Conservation (phyloP, 2,113 vertebrate species). For the cattle (Bos taurus) region DNA sequence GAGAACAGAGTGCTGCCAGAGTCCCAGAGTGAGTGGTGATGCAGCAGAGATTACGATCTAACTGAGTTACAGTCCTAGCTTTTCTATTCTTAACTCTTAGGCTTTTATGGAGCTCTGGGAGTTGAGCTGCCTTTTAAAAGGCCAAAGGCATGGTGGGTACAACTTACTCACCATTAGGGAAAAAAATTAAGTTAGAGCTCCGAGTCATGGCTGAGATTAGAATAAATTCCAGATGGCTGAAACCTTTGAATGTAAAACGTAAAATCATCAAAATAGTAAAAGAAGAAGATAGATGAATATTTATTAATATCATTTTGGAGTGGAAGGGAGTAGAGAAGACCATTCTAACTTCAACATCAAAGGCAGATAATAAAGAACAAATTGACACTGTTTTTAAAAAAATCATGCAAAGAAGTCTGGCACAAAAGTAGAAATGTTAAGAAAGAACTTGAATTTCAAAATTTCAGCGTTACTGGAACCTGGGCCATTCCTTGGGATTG, state of each 20-base stretch:
- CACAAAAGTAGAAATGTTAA: conserved; percentile 9
- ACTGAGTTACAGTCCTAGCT: background rate
- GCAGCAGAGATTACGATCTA: conserved; percentile 44
- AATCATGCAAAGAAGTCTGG: background rate
- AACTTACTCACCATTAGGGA: conserved; percentile 12
- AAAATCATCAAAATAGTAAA: conserved; percentile 42
- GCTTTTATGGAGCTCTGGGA: conserved; percentile 38
- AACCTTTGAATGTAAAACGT: conserved; percentile 41
- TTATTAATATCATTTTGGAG: conserved; percentile 20
- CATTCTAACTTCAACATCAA: conserved; percentile 40
- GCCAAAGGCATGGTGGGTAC: conserved; percentile 30
- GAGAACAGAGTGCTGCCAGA: background rate
- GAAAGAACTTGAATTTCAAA: background rate
- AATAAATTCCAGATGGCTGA: conserved; percentile 64
- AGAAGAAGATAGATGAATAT: conserved; percentile 34
- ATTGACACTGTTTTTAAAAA: background rate
- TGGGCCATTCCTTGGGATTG: background rate
- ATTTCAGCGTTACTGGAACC: background rate
- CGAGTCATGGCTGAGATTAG: conserved; percentile 29
- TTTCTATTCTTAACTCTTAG: conserved; percentile 54
- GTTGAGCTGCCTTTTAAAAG: conserved; percentile 37
- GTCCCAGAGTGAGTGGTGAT: background rate
- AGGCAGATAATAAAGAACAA: conserved; percentile 32
- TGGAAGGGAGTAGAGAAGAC: background rate
- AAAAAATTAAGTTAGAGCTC: conserved; percentile 26